Percentiles rank a stretch among this genome's conserved stretches.
phyloP scores from a whole-genome alignment of 1,140 invertebrate genomes.

The Drosophila malerkotliana region DNA sequence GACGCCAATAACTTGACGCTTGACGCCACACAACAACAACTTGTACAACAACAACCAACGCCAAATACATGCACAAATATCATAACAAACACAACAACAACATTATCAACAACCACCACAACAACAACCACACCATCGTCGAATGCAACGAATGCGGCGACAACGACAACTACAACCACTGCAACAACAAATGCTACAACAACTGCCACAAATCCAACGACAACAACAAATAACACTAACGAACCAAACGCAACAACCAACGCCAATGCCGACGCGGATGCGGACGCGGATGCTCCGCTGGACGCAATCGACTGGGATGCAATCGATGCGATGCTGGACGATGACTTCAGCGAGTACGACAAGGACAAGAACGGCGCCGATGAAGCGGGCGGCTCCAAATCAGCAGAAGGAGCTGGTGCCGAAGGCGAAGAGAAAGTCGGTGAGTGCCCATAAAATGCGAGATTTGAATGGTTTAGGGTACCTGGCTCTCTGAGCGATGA shows the following conservation, averaged over 20 bases:
- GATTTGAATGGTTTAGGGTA: neutral
- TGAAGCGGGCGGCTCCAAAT: slow-evolving; percentile 87
- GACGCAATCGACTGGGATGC: slow-evolving; percentile 82
- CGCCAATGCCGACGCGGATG: slow-evolving; percentile 51
- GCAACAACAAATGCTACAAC: slow-evolving; percentile 69
- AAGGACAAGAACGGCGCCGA: slow-evolving; percentile 82
- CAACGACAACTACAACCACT: slow-evolving; percentile 60
- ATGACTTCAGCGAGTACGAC: slow-evolving; percentile 83
- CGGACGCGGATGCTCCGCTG: slow-evolving; percentile 74
- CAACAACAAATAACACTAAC: slow-evolving; percentile 48
- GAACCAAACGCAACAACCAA: slow-evolving; percentile 59
- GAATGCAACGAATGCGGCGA: slow-evolving; percentile 71
- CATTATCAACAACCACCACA: slow-evolving; percentile 60
- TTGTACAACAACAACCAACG: slow-evolving; percentile 43
- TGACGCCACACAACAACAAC: slow-evolving; percentile 61
- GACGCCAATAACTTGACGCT: slow-evolving; percentile 75
- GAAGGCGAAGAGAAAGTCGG: slow-evolving; percentile 92
- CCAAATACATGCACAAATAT: slow-evolving; percentile 76
- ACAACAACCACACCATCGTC: slow-evolving; percentile 76
- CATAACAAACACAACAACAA: slow-evolving; percentile 67
- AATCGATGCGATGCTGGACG: slow-evolving; percentile 80
- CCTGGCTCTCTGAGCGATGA: too few relatives aligned
- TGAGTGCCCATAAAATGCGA: slow-evolving; percentile 66
- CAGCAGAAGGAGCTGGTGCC: slow-evolving; percentile 86
- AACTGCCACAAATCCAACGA: slow-evolving; percentile 63